A percentile compares a stretch with the other conserved stretches of the same genome.
Evolutionary conservation across 2,113 vertebrate genomes (phyloP).

Genomic region (Alexandromys fortis): DNA sequence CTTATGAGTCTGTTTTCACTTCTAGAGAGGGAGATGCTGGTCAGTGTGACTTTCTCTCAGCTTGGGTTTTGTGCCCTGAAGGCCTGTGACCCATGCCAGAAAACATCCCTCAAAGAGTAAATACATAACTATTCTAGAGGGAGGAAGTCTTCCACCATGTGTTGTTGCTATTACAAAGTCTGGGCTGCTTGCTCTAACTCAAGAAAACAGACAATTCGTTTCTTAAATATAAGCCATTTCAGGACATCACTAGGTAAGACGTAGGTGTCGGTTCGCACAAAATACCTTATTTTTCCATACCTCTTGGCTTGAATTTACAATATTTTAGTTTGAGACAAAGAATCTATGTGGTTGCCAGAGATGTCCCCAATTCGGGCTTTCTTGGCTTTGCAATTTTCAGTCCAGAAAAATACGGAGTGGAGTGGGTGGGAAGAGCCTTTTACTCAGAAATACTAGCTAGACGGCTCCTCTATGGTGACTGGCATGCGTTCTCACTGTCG

Average conservation of each 20-base stretch:
- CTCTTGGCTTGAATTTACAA: neutral
- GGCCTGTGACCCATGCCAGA: neutral
- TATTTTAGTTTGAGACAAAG: neutral
- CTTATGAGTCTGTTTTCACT: neutral
- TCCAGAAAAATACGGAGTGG: neutral
- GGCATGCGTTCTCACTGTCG: accelerated
- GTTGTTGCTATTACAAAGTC: neutral
- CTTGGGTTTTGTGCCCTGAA: neutral
- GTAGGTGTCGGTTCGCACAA: neutral
- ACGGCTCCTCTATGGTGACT: accelerated
- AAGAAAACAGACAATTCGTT: neutral
- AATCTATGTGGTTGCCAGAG: neutral
- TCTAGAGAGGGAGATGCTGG: neutral
- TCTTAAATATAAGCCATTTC: neutral
- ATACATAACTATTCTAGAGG: neutral
- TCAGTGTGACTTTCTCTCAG: neutral
- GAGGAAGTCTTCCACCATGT: neutral
- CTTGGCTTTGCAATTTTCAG: neutral
- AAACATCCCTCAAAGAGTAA: neutral
- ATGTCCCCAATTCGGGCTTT: neutral
- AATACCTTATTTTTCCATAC: neutral
- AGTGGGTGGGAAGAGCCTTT: neutral
- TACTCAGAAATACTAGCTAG: neutral
- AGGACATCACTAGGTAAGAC: accelerated
- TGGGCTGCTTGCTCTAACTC: neutral